Percentiles rank a stretch among this genome's conserved stretches.
Evolutionary conservation across 2,888 invertebrate genomes (phyloP).

Genomic region (Caenorhabditis macrosperma): DNA sequence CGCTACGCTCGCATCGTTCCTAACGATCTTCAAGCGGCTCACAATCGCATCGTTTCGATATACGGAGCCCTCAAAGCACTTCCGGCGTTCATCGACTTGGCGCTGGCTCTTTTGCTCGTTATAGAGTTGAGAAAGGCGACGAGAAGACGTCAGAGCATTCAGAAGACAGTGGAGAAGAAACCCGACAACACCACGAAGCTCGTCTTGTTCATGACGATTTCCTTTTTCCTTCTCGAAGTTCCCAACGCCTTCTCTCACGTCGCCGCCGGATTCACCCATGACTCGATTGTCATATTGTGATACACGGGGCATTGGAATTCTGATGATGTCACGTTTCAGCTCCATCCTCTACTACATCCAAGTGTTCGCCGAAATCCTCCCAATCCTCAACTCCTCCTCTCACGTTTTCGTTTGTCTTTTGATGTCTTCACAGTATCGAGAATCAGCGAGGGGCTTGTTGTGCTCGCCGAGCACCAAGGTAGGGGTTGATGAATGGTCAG

Average conservation of each 20-base stretch:
- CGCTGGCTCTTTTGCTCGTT: not conserved
- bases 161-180: not conserved
- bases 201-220: conserved; percentile 27
- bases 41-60: not conserved
- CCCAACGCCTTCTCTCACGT: conserved; percentile 33
- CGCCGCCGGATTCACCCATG: not conserved
- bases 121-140: not conserved
- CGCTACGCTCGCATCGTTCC: conserved; percentile 8
- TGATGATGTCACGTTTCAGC: too few species aligned
- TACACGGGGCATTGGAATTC: not conserved
- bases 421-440: conserved; percentile 32
- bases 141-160: not conserved
- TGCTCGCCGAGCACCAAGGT: not conserved
- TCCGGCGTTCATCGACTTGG: conserved; percentile 7
- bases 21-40: not conserved
- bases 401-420: conserved; percentile 31
- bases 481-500: too few species aligned
- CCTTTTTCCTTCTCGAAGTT: conserved; percentile 28
- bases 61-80: conserved; percentile 20
- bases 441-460: conserved; percentile 1
- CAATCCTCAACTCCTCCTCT: conserved; percentile 24
- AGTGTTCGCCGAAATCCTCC: conserved; percentile 27
- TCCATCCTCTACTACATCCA: conserved; percentile 1
- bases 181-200: conserved; percentile 15
- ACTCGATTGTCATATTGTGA: not conserved